phyloP scores from a whole-genome alignment of 2,888 invertebrate genomes.

The Vesta saturnalis region DNA sequence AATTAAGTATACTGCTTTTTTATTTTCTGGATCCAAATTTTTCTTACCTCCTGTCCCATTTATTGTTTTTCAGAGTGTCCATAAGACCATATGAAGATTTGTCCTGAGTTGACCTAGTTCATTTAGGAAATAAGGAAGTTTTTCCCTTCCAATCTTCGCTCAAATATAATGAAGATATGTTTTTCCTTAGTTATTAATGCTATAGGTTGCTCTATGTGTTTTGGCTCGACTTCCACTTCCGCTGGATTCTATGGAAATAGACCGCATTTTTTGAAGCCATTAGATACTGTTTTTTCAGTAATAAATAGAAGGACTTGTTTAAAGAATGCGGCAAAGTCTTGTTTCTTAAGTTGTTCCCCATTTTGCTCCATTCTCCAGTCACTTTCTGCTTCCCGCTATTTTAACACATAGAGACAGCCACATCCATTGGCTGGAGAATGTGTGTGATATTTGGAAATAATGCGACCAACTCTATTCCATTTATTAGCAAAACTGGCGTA shows the following conservation, averaged over 20 bases:
- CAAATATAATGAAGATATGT: not conserved
- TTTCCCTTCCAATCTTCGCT: no score
- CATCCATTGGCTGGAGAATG: not conserved
- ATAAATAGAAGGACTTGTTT: not conserved
- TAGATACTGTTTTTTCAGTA: not conserved
- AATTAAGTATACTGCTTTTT: not conserved
- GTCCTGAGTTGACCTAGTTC: not conserved
- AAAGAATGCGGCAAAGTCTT: not conserved
- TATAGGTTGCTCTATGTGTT: not conserved
- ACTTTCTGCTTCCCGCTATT: not conserved
- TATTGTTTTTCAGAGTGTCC: not conserved
- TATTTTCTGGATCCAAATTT: not conserved
- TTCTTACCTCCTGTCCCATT: not conserved
- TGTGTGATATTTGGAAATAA: not conserved
- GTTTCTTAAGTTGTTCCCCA: not conserved
- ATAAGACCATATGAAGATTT: not conserved
- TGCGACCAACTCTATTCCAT: conserved; percentile 2
- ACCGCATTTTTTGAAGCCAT: not conserved
- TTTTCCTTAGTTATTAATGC: not conserved
- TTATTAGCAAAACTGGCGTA: not conserved
- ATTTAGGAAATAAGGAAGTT: no score
- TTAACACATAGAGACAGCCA: not conserved
- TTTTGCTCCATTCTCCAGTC: conserved; percentile 2
- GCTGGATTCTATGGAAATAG: not conserved
- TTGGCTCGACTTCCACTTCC: not conserved